These are phyloP conservation scores for Caenorhabditis uteleia DNA, from an alignment of 2,888 invertebrate genomes.

Conservation along the genomic window DNA sequence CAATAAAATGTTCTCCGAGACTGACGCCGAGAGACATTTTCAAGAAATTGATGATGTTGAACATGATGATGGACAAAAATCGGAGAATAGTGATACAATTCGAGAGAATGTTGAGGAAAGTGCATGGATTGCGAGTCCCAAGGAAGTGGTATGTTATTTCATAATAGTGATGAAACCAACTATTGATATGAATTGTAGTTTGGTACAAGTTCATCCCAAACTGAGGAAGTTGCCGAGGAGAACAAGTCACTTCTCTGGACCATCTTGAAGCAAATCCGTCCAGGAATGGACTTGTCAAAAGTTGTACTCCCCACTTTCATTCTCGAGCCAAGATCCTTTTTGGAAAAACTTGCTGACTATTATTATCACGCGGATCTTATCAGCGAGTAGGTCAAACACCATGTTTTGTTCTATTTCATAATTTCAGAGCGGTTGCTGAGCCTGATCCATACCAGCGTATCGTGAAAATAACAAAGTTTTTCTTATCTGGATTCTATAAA, in stretches of 20 bases:
- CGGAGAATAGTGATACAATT: constrained; percentile 30
- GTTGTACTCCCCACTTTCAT: constrained; percentile 98
- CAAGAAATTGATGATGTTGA: constrained; percentile 66
- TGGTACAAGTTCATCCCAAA: constrained; percentile 75
- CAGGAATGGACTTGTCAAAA: constrained; percentile 93
- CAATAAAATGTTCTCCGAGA: constrained; percentile 39
- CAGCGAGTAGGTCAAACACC: constrained; percentile 75
- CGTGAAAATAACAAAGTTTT: constrained; percentile 81
- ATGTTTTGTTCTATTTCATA: constrained; percentile 75
- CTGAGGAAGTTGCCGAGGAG: constrained; percentile 90
- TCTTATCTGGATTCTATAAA: constrained; percentile 96
- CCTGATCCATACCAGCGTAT: constrained; percentile 89
- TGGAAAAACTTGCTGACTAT: constrained; percentile 99
- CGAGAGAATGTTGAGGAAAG: constrained; percentile 36
- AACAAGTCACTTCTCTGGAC: constrained; percentile 94
- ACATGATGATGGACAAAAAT: constrained; percentile 65
- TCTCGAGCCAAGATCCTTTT: constrained; percentile 89
- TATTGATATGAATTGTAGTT: too few species aligned
- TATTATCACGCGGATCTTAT: constrained; percentile 92
- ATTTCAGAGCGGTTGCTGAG: constrained; percentile 72
- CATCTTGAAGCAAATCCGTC: constrained; percentile 88
- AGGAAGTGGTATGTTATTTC: constrained; percentile 39
- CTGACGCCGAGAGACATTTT: constrained; percentile 64
- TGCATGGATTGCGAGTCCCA: constrained; percentile 43
- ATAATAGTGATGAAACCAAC: neutral